phyloP scores from a whole-genome alignment of 2,888 invertebrate species.

The Helicoverpa assulta region DNA sequence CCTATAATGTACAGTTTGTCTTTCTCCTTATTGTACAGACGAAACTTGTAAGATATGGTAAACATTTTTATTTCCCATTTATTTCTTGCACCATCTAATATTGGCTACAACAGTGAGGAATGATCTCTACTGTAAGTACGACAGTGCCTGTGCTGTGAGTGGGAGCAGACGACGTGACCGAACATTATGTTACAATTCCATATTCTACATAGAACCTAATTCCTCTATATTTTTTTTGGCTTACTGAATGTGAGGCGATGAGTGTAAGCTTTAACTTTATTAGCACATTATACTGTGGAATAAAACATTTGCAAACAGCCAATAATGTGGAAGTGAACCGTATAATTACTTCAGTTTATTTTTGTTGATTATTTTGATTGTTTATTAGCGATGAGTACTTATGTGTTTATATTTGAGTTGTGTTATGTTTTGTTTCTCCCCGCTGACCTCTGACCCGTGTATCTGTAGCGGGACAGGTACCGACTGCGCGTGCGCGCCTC shows the following conservation, averaged over 20 bases:
- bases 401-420: conserved; percentile 90
- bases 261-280: conserved; percentile 70
- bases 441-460: conserved; percentile 94
- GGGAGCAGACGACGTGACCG: conserved; percentile 81
- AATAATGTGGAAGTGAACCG: conserved; percentile 80
- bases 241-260: conserved; percentile 85
- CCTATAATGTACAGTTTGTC: conserved; percentile 88
- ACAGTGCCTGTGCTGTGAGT: conserved; percentile 77
- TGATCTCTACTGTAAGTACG: conserved; percentile 91
- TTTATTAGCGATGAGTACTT: conserved; percentile 88
- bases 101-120: conserved; percentile 92
- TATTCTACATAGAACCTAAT: conserved; percentile 70
- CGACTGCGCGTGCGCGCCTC: conserved; percentile 98
- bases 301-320: conserved; percentile 69
- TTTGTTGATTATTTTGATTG: conserved; percentile 81
- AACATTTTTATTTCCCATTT: conserved; percentile 92
- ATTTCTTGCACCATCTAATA: conserved; percentile 92
- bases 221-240: conserved; percentile 86
- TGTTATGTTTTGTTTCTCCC: conserved; percentile 91
- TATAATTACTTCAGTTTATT: conserved; percentile 75
- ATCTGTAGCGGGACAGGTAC: conserved; percentile 98
- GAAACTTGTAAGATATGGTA: conserved; percentile 88
- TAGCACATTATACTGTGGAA: conserved; percentile 68
- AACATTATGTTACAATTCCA: conserved; percentile 72
- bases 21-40: conserved; percentile 88